Base-by-base conservation (phyloP, 37 sponge, comb jelly and placozoan species). In the Ianthella basta region DNA sequence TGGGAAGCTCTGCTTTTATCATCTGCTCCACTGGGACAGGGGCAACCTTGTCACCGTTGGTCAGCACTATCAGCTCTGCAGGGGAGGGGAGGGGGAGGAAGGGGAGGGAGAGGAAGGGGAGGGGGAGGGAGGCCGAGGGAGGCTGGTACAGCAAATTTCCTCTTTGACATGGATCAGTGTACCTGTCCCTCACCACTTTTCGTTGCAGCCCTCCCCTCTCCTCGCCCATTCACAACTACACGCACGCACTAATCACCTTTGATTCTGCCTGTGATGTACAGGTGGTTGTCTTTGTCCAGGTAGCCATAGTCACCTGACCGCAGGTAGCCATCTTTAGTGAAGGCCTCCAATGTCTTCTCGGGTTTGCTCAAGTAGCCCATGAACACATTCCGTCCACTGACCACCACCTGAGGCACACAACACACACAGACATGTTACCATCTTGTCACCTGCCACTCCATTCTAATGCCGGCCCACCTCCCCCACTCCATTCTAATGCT, bases 1-100 rank as follows among this genome's bases (percentile, higher is more conserved):
- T 82, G 67, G 91, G 96, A 4, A 95, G 91, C 53, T 72, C 77
- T 32, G 59, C 84, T 79, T 90, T 95, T n/a, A 95, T 82, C 24
- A 60, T 53, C 15, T 87, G 56, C 82, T 95, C 96, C 10, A 95
- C 90, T 14, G 96, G 96, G 1, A 93, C 91, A 21, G 96, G 96
- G n/a, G 96, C 91, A 20, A 93, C 75, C 64, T 93, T 93, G 84
- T 90, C 94, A 18, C 96, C 96, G 57, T 82, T 70, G 41, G 94
- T 82, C 24, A 87, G 80, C 56, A 91, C 86, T 6, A 93, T 81
- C 60, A 93, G 57, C 60, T 95, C 94, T 87, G 0, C 15, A 67
- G 37, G 66, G 21, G 36, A 23, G 30, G n/a, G n/a, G n/a, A n/a
- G n/a, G n/a, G n/a, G n/a, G n/a, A n/a, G n/a, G n/a, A n/a, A n/a